Evolutionary conservation across 1,140 invertebrate genomes (phyloP).

Genomic region (Eupeodes corollae): DNA sequence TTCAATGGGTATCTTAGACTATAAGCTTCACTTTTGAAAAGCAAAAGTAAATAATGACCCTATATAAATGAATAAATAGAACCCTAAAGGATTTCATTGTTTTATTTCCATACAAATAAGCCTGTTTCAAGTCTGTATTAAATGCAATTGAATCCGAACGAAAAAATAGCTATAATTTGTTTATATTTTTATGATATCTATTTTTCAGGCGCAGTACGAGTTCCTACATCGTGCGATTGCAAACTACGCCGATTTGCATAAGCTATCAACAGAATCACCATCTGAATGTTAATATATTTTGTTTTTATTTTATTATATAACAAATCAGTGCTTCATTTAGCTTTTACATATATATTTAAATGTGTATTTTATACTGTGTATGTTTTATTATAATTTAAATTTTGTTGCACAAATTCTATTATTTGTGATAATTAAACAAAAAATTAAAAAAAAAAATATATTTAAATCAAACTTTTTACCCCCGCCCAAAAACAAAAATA

Average conservation of each 20-base stretch:
- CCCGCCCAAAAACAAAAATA: too few relatives aligned
- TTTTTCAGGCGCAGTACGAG: slow-evolving; percentile 76
- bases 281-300: slow-evolving; percentile 11
- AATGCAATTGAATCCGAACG: neutral
- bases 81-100: too few relatives aligned
- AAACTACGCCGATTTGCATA: slow-evolving; percentile 79
- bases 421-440: neutral
- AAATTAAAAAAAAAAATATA: too few relatives aligned
- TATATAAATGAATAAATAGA: too few relatives aligned
- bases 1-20: too few relatives aligned
- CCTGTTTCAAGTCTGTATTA: too few relatives aligned
- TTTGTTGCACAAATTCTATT: neutral
- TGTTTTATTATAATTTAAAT: neutral
- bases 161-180: neutral
- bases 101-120: too few relatives aligned
- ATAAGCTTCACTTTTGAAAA: too few relatives aligned
- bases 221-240: slow-evolving; percentile 81
- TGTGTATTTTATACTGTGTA: neutral
- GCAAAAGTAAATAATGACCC: too few relatives aligned
- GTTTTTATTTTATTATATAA: neutral
- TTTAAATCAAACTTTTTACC: neutral
- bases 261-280: slow-evolving; percentile 44
- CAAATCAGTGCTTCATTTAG: neutral
- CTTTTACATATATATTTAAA: neutral
- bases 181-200: slow-evolving; percentile 8